Evolutionary conservation across 92 coral and sea anemone species (phyloP), one percentile per base, ranked within the genome.

Genomic region (Isaurus tuberculatus): DNA sequence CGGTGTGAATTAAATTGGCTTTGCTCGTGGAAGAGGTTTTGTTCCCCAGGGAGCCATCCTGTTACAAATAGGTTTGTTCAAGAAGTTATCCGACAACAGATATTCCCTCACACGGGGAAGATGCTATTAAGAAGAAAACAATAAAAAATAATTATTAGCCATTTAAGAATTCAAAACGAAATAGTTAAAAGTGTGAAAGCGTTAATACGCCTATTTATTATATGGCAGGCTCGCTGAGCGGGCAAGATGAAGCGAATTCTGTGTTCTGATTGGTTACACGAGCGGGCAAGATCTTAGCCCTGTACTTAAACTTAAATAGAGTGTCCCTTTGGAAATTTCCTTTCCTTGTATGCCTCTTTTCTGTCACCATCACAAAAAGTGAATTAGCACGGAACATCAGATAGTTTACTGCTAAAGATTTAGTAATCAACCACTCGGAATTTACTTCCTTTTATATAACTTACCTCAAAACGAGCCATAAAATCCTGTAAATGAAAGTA

Each of bases 31-130:
- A 28, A 86, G 64, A 31, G 87, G 88, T 84, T 90, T 85, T 57
- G 93, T 84, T 22, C 81, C 97, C 92, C 92, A 92, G 19, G 85
- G 89, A 14, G 86, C 92, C 97, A 92, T 90, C 85, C 91, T 88
- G 87, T 92, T 90, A 80, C 94, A 85, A 63, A 92, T 92, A 57
- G 97, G 90, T 26, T 87, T 84, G 61, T 84, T 69, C 29, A 73
- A 74, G 28, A 86, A 86, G 36, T 57, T 37, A 20, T 92, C 93
- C 0, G 91, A 92, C n/a, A 36, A 64, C 17, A 92, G 61, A 73
- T 77, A 90, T 27, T 88, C 92, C 37, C 87, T 88, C 29, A 90
- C 88, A 51, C 92, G 83, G 27, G 97, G 94, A 4, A 88, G 79
- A n/a, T 34, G 89, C 92, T 89, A 80, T 26, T 57, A 17, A 30